phyloP scores from a whole-genome alignment of 2,888 invertebrate species.

The Amphiduros pacificus region DNA sequence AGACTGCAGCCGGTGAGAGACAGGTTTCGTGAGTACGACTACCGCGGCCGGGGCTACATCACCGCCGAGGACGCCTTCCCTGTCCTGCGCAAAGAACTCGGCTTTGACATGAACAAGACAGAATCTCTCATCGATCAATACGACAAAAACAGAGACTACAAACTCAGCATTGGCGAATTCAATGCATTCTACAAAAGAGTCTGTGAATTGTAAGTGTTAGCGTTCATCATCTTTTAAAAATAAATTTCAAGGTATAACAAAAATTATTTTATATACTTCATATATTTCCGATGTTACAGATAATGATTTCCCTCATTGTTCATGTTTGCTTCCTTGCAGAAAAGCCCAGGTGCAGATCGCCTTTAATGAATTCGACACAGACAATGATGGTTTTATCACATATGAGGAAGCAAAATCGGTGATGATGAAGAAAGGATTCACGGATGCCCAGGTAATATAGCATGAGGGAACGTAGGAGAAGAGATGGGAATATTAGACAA shows the following conservation, averaged over 20 bases:
- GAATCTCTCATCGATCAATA: constrained; percentile 27
- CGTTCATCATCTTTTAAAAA: neutral
- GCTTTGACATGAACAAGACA: constrained; percentile 30
- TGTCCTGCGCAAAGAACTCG: constrained; percentile 24
- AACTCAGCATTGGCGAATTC: constrained; percentile 31
- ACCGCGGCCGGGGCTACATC: constrained; percentile 27
- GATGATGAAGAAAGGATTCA: constrained; percentile 27
- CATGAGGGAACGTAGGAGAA: neutral
- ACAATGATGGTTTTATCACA: constrained; percentile 26
- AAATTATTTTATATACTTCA: neutral
- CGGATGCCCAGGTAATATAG: constrained; percentile 12
- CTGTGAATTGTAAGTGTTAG: constrained; percentile 28
- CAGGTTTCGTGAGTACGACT: constrained; percentile 27
- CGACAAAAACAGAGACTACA: constrained; percentile 32
- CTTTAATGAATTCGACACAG: constrained; percentile 25
- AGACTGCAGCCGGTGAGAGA: constrained; percentile 19
- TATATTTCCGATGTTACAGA: neutral
- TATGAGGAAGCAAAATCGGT: constrained; percentile 19
- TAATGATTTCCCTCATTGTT: neutral
- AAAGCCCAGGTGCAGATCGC: constrained; percentile 26
- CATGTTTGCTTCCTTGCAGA: constrained; percentile 11
- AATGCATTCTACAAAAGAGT: constrained; percentile 23
- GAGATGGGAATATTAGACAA: too few species aligned
- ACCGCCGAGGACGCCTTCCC: constrained; percentile 31
- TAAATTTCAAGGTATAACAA: neutral